Conservation (phyloP, 1,140 invertebrate species). For the Anoplophora glabripennis region DNA sequence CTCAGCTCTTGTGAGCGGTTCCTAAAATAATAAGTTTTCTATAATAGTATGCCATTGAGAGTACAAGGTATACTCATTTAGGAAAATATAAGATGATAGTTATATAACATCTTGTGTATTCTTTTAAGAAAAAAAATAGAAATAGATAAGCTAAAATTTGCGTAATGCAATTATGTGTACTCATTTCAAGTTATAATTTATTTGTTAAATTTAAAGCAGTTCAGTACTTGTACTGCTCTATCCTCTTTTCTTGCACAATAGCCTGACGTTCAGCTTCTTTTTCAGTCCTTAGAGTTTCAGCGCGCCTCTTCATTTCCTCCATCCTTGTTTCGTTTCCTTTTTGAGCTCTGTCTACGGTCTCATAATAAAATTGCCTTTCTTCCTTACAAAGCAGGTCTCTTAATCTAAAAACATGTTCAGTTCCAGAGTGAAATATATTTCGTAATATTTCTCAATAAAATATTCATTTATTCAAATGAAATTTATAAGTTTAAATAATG, state of each 20-base stretch:
- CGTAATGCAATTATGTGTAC: too few species aligned
- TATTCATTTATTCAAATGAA: too few species aligned
- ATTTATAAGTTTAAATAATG: too few species aligned
- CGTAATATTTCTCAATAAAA: too few species aligned
- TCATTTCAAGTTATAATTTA: too few species aligned
- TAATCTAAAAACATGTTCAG: conserved; percentile 26
- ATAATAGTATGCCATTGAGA: too few species aligned
- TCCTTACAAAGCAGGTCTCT: conserved; percentile 38
- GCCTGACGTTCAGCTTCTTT: conserved; percentile 41
- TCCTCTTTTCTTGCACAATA: conserved; percentile 42
- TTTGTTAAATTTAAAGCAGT: too few species aligned
- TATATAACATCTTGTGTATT: too few species aligned
- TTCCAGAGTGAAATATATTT: too few species aligned
- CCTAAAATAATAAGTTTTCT: conserved; percentile 26
- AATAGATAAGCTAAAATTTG: too few species aligned
- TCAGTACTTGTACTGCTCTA: conserved; percentile 44
- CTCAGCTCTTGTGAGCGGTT: conserved; percentile 37
- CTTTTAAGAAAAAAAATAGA: not conserved
- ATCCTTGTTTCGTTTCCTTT: conserved; percentile 36
- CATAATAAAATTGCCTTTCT: conserved; percentile 36
- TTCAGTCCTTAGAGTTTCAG: conserved; percentile 32
- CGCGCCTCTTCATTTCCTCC: conserved; percentile 39
- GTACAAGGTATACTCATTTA: not conserved
- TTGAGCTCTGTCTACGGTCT: conserved; percentile 41
- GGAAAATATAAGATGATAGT: not conserved